Evolutionary conservation across 2,888 invertebrate genomes (phyloP).

Genomic region (Pyrrhosoma nymphula): DNA sequence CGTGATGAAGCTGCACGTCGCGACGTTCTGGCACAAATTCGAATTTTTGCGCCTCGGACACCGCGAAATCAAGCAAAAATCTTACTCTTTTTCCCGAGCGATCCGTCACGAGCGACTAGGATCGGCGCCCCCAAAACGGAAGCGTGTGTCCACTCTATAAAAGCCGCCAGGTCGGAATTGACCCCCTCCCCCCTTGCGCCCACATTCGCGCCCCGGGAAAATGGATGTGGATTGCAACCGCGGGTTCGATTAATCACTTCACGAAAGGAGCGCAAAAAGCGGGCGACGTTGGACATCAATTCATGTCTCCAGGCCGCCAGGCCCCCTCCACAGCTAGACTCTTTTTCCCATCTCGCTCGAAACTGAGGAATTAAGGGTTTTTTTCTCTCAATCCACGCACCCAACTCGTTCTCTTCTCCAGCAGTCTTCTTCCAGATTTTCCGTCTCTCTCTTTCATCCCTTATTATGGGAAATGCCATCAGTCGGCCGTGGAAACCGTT

Average conservation of each 20-base stretch:
- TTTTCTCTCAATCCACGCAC: not conserved
- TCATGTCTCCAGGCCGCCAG: conserved; percentile 21
- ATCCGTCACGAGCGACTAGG: not conserved
- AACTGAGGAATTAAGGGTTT: conserved; percentile 24
- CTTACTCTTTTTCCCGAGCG: not conserved
- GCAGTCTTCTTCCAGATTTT: not conserved
- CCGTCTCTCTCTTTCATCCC: not conserved
- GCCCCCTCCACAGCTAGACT: not conserved
- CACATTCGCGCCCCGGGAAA: not conserved
- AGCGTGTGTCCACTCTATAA: conserved; percentile 8
- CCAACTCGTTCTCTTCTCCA: not conserved
- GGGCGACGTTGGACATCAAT: conserved; percentile 44
- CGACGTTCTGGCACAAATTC: not conserved
- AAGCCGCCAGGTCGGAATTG: conserved; percentile 28
- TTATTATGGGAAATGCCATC: conserved; percentile 44
- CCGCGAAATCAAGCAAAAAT: not conserved
- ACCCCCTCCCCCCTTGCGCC: not conserved
- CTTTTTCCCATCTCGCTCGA: not conserved
- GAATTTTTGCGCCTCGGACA: not conserved
- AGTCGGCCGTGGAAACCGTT: conserved; percentile 7
- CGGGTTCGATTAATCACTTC: conserved; percentile 55
- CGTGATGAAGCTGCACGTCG: not conserved
- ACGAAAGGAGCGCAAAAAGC: not conserved
- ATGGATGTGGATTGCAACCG: conserved; percentile 3
- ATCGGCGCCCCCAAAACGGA: not conserved